A percentile compares a stretch with the other conserved stretches of the same genome.
phyloP scores from a whole-genome alignment of 2,113 vertebrate species.

The Ceyx melanurus region DNA sequence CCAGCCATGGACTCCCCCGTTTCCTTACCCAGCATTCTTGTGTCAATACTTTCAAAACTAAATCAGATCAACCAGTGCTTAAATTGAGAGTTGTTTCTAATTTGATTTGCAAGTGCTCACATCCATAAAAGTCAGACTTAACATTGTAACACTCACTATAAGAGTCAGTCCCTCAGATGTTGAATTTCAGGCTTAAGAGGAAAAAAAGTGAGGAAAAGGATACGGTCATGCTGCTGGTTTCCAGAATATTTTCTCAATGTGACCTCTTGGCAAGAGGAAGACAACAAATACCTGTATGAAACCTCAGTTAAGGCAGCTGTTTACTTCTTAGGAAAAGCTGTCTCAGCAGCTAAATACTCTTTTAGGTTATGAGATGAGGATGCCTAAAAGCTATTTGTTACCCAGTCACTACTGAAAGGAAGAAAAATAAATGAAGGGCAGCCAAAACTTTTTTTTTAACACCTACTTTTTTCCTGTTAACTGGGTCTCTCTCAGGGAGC shows the following conservation, averaged over 20 bases:
- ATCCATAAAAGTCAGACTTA: not conserved
- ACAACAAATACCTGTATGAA: not conserved
- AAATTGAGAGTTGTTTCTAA: not conserved
- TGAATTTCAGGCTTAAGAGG: not conserved
- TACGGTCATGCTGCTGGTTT: not conserved
- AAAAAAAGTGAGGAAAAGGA: not conserved
- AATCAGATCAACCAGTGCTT: not conserved
- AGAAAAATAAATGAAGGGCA: not conserved
- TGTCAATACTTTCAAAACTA: not conserved
- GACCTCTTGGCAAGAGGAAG: not conserved
- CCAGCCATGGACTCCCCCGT: not conserved
- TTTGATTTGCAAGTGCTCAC: not conserved
- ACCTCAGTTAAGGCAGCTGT: not conserved
- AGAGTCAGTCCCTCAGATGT: not conserved
- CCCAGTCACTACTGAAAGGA: not conserved
- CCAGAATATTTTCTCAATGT: not conserved
- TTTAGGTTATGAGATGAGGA: not conserved
- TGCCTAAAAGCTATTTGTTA: not conserved
- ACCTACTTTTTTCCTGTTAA: not conserved
- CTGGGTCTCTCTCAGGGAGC: not conserved
- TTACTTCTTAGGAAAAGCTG: not conserved
- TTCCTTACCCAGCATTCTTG: not conserved
- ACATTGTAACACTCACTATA: not conserved
- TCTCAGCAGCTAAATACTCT: not conserved
- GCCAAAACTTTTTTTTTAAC: not conserved